A percentile compares a stretch with the other conserved stretches of the same genome.
These are phyloP conservation scores for Tipula unca DNA, from an alignment of 2,888 invertebrate genomes.

Conservation along the genomic window DNA sequence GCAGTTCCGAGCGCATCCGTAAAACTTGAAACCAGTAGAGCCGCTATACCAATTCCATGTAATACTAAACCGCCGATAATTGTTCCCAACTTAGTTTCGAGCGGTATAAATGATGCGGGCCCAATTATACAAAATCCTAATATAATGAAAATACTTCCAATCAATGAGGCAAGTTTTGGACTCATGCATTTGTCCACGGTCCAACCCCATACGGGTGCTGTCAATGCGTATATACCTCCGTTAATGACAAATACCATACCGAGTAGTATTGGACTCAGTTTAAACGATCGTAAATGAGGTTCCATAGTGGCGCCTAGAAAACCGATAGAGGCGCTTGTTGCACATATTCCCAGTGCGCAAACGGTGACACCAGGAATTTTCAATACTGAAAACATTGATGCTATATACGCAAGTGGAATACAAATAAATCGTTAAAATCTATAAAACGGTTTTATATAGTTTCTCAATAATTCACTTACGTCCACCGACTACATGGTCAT, in stretches of 20 bases:
- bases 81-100: slow-evolving; percentile 54
- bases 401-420: slow-evolving; percentile 38
- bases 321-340: slow-evolving; percentile 73
- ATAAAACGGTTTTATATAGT: background rate
- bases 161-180: slow-evolving; percentile 59
- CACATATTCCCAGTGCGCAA: slow-evolving; percentile 61
- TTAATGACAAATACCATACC: slow-evolving; percentile 79
- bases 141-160: slow-evolving; percentile 58
- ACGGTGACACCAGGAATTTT: slow-evolving; percentile 67
- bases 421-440: background rate
- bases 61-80: slow-evolving; percentile 62
- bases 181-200: slow-evolving; percentile 60
- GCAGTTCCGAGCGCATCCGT: slow-evolving; percentile 72
- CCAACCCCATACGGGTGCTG: slow-evolving; percentile 75
- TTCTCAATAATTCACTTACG: slow-evolving; percentile 43
- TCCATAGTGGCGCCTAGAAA: slow-evolving; percentile 85
- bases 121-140: slow-evolving; percentile 57
- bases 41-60: slow-evolving; percentile 76
- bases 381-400: slow-evolving; percentile 54
- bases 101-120: slow-evolving; percentile 67
- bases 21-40: slow-evolving; percentile 78
- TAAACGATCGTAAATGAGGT: slow-evolving; percentile 59
- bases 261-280: slow-evolving; percentile 26
- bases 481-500: slow-evolving; percentile 48
- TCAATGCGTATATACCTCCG: slow-evolving; percentile 69